Percentiles rank a stretch among this genome's conserved stretches.
These are phyloP conservation scores for Hypotaenidia okinawae DNA, from an alignment of 2,797 vertebrate species.

Conservation along the genomic window DNA sequence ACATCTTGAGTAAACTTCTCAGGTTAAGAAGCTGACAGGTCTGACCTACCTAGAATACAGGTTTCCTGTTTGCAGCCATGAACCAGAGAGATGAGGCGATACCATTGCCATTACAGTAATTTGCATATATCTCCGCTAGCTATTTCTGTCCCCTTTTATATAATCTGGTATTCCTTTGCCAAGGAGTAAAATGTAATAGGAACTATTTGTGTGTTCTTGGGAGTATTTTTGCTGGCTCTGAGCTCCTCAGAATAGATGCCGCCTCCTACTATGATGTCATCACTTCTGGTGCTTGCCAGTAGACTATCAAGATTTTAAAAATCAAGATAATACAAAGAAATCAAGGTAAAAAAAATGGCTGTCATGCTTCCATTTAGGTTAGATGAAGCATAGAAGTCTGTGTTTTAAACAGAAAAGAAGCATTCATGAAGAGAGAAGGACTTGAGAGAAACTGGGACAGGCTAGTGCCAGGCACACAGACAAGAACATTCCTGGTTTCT, in stretches of 20 bases:
- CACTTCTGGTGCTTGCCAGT: constrained; percentile 13
- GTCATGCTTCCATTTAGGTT: not conserved
- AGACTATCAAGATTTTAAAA: not conserved
- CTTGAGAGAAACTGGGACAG: not conserved
- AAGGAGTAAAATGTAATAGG: constrained; percentile 44
- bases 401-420: not conserved
- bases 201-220: constrained; percentile 53
- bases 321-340: not conserved
- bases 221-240: constrained; percentile 55
- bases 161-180: constrained; percentile 43
- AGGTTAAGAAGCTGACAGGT: not conserved
- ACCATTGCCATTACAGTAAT: not conserved
- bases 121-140: not conserved
- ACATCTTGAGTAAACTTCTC: not conserved
- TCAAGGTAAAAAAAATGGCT: not conserved
- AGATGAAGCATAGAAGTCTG: not conserved
- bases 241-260: constrained; percentile 61
- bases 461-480: not conserved
- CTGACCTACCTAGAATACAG: constrained; percentile 32
- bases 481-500: not conserved
- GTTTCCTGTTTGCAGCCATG: not conserved
- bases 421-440: not conserved
- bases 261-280: constrained; percentile 61
- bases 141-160: constrained; percentile 52
- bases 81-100: not conserved